Conservation (phyloP, 2,113 vertebrate genomes). For the Gorsachius goisagi region DNA sequence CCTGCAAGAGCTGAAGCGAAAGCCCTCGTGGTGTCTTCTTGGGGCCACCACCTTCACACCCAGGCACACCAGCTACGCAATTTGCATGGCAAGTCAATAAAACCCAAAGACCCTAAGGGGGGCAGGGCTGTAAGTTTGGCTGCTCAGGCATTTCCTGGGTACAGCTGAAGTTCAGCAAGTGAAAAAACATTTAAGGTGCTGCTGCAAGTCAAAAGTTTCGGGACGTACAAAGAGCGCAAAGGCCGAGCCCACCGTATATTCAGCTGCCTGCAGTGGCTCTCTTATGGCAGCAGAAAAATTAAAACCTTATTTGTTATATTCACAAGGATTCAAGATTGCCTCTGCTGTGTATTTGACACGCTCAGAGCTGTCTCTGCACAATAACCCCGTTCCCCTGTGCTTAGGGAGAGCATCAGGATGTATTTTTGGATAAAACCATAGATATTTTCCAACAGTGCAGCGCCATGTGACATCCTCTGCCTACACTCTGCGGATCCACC, state of each 20-base stretch:
- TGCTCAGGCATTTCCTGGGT: background rate
- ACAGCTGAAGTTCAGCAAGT: background rate
- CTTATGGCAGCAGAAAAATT: background rate
- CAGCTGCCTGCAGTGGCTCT: background rate
- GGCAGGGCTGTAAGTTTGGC: background rate
- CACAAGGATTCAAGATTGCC: background rate
- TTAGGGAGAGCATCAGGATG: background rate
- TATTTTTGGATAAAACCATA: background rate
- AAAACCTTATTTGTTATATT: background rate
- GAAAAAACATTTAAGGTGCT: background rate
- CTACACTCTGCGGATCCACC: background rate
- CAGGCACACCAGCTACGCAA: background rate
- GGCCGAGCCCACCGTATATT: background rate
- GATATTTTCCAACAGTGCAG: background rate
- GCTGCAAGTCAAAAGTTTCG: background rate
- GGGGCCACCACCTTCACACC: background rate
- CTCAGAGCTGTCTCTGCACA: background rate
- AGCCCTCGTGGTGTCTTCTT: background rate
- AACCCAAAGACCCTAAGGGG: too few species aligned
- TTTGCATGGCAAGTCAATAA: background rate
- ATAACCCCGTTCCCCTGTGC: background rate
- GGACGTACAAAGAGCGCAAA: background rate
- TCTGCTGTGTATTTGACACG: background rate
- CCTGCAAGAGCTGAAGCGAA: background rate
- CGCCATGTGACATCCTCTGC: background rate